Conservation (phyloP, 2,797 vertebrate species). For the Lates japonicus region DNA sequence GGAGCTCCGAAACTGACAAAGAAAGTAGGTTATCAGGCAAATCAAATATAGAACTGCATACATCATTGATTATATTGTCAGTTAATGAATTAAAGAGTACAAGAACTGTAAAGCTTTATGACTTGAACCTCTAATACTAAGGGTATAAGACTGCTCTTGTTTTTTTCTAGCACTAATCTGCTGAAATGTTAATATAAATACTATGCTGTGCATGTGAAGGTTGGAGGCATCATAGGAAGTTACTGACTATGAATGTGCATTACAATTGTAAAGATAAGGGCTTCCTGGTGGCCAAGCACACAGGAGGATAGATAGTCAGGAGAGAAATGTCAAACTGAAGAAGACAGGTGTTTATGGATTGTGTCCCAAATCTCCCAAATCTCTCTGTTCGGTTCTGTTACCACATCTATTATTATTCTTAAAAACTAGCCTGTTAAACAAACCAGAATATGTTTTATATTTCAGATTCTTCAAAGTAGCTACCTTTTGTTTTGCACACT, state of each 20-base stretch:
- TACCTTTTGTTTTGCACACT: no score
- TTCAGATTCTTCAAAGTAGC: no score
- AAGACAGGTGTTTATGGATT: background rate
- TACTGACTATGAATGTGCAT: background rate
- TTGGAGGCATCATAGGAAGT: background rate
- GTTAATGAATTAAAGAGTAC: background rate
- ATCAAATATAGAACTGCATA: background rate
- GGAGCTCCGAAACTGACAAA: background rate
- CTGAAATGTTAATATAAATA: background rate
- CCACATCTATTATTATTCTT: no score
- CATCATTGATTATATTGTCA: background rate
- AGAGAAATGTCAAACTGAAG: background rate
- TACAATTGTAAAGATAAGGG: background rate
- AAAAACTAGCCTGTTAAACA: background rate
- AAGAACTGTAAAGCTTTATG: background rate
- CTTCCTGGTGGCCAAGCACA: background rate
- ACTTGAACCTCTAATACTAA: background rate
- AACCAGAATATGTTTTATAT: no score
- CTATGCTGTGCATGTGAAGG: background rate
- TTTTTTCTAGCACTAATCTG: background rate
- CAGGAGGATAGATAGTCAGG: background rate
- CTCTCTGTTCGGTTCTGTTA: background rate
- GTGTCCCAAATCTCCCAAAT: background rate
- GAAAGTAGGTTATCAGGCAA: background rate
- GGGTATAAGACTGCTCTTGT: no score